Evolutionary conservation across 2,113 vertebrate genomes (phyloP), one percentile per base, ranked within the genome.

Genomic region (Eleginops maclovinus): DNA sequence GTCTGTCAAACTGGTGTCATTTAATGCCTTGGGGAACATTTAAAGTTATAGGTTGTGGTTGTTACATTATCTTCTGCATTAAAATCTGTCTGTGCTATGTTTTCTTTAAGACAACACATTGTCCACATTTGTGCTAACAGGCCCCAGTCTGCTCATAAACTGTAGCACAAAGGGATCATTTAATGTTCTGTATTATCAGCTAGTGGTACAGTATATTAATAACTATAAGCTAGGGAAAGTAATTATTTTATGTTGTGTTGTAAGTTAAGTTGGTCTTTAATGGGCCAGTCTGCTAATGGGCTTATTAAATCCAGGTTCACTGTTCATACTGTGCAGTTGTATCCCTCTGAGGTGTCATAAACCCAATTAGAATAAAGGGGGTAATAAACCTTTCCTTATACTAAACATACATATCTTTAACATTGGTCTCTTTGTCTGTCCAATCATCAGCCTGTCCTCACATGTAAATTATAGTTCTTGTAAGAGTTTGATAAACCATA

Each of bases 101-200:
- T 78, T 21, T 78, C 11, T 81, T 67, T 67, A 60, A 41, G 79
- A 44, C 54, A 60, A 71, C 4, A 60, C 17, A 26, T 9, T 66
- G 17, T 40, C 17, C 21, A 72, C 31, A 9, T 62, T 22, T 72
- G 17, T 61, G n/a, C 43, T 50, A 69, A 63, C 44, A 71, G 46
- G 40, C n/a, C 36, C 28, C 58, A 43, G 22, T 24, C 51, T 75
- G 65, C 53, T 53, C 54, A 24, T 61, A 43, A 36, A 36, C 31
- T 8, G 31, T 54, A 71, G 9, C 47, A 67, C 12, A 65, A 41
- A 15, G 53, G 13, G 19, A 44, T 31, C 0, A 17, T 70, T 13
- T 54, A 41, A 61, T 63, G 28, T 21, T 55, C 17, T 55, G 17
- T 60, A 46, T 63, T 28, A 3, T 43, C 24, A 54, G 17, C 19